These are phyloP conservation scores for Leptoteleia sp. DNA, from an alignment of 1,140 invertebrate species.

Conservation along the genomic window DNA sequence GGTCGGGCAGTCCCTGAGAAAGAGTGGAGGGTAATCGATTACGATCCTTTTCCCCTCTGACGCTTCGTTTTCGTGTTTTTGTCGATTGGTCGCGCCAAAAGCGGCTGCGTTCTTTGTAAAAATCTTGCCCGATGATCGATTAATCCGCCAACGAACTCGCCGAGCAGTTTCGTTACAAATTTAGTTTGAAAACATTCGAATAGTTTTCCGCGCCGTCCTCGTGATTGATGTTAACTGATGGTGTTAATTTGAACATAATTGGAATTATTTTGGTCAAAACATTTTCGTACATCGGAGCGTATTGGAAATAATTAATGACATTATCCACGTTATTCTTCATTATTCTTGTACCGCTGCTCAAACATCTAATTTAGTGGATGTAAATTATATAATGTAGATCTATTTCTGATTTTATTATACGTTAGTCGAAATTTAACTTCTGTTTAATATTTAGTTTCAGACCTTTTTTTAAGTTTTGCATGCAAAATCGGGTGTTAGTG, in stretches of 20 bases:
- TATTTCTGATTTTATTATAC: no score
- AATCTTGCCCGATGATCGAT: constrained; percentile 27
- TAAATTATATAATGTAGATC: neutral
- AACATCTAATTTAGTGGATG: neutral
- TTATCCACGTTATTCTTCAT: neutral
- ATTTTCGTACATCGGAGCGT: neutral
- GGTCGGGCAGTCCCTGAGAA: constrained; percentile 16
- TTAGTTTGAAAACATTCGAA: constrained; percentile 5
- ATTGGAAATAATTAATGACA: neutral
- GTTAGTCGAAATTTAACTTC: no score
- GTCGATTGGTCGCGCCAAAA: constrained; percentile 26
- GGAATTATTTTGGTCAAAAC: neutral
- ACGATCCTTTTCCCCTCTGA: constrained; percentile 35
- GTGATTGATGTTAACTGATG: constrained; percentile 6
- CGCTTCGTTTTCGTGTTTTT: constrained; percentile 38
- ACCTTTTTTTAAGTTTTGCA: no score
- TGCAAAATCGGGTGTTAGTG: no score
- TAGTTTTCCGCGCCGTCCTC: neutral
- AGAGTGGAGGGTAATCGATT: constrained; percentile 42
- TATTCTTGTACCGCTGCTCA: constrained; percentile 1
- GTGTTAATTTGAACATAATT: constrained; percentile 8
- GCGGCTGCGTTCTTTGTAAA: constrained; percentile 9
- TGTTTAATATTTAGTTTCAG: no score
- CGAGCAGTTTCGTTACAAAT: constrained; percentile 3
- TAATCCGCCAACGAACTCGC: constrained; percentile 8